phyloP scores from a whole-genome alignment of 1,140 invertebrate species.

The Caenorhabditis brenneri region DNA sequence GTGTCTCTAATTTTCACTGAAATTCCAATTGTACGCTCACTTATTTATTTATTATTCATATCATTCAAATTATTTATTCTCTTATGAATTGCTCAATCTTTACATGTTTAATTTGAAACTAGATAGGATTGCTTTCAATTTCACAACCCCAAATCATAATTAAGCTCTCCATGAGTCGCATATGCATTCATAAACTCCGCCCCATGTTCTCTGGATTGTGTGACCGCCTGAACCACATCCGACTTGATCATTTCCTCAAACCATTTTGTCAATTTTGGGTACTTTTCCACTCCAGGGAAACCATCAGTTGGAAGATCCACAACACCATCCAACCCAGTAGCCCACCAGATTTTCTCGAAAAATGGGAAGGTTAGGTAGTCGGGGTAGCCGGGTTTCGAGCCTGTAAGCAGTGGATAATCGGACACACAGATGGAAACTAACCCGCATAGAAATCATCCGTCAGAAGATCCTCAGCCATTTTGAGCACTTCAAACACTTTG shows the following conservation, averaged over 20 bases:
- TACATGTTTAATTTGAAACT: not conserved
- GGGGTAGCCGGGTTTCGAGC: slow-evolving; percentile 17
- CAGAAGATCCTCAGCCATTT: slow-evolving; percentile 7
- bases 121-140: not conserved
- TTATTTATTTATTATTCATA: no score
- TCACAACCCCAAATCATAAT: slow-evolving; percentile 28
- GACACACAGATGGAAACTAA: not conserved
- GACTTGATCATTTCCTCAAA: not conserved
- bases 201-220: not conserved
- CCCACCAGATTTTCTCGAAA: slow-evolving; percentile 3
- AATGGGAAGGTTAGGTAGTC: slow-evolving; percentile 25
- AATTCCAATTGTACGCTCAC: no score
- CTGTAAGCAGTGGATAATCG: not conserved
- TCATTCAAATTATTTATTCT: no score
- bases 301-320: not conserved
- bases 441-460: slow-evolving; percentile 42
- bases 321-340: not conserved
- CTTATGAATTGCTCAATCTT: not conserved
- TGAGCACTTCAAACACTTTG: slow-evolving; percentile 9
- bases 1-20: no score
- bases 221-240: not conserved
- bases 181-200: slow-evolving; percentile 21
- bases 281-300: not conserved
- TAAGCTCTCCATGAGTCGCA: not conserved
- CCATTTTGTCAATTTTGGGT: not conserved